Base-by-base conservation (phyloP, 2,888 invertebrate genomes). In the Troilus luridus region DNA sequence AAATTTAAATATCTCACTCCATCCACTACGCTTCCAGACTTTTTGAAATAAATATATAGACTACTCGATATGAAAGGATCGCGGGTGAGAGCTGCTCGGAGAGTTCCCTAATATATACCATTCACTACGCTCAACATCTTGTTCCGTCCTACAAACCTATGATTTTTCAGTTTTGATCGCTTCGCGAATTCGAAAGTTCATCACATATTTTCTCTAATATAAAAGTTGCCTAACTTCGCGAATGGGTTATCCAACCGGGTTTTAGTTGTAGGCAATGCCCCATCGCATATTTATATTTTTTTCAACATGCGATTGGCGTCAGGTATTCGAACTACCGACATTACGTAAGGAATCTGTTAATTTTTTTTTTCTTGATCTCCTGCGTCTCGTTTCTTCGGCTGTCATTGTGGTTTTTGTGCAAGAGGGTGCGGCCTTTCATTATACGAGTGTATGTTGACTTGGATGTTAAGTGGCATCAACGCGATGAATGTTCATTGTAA, bases 101-200 rank as follows among this genome's bases (percentile, higher is more conserved):
- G 72, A 77, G 17, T 41, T 77, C 72, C 19, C 41, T 77, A 77
- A 77, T 77, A 12, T 8, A 41, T 77, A 41, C 27, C 72, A 77
- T 77, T 77, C 72, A 41, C 27, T 17, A 41, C 10, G 24, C 67
- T 64, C 24, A 67, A 67, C 67, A 67, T 77, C 72, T 77, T 77
- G 41, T 77, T 77, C 72, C 27, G 11, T 58, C 56, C 19, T 85
- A 58, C 85, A 54, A n/a, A 85, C 85, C 56, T 58, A 85, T 58
- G 54, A 85, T 85, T 85, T 85, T 54, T n/a, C 56, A 58, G 19
- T 85, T 85, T n/a, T 41, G 81, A 54, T 81, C 9, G 72, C 6
- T 41, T 17, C 72, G 72, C 85, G 56, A 85, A 41, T 85, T 85
- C 54, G 85, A 85, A 85, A 85, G 85, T 85, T 58, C 85, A 56